Percentiles rank a stretch among this genome's conserved stretches.
phyloP scores from a whole-genome alignment of 2,888 invertebrate genomes.

The Prosapia bicincta region DNA sequence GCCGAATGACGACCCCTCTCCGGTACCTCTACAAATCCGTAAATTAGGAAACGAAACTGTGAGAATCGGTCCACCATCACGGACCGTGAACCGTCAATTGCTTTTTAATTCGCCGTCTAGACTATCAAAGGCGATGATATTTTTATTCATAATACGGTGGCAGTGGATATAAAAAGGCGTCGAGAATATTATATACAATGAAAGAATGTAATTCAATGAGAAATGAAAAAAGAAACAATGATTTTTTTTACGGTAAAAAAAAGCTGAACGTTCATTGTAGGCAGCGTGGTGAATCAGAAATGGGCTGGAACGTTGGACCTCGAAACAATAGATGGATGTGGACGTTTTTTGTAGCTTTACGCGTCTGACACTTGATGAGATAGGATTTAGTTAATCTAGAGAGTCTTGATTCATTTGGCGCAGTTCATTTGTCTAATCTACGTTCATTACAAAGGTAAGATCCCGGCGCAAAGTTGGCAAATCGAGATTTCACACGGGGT shows the following conservation, averaged over 20 bases:
- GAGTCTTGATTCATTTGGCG: not conserved
- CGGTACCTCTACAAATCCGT: not conserved
- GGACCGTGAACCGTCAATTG: not conserved
- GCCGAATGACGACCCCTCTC: too few relatives aligned
- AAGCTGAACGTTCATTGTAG: constrained; percentile 23
- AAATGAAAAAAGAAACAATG: constrained; percentile 5
- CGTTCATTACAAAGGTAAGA: too few relatives aligned
- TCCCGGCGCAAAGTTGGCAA: too few relatives aligned
- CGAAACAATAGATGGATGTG: not conserved
- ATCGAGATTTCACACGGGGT: too few relatives aligned
- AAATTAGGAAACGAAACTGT: not conserved
- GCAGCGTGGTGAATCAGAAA: constrained; percentile 25
- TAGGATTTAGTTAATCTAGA: not conserved
- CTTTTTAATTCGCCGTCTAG: not conserved
- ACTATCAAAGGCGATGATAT: not conserved
- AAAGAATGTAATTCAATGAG: not conserved
- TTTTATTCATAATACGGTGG: not conserved
- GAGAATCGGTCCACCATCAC: not conserved
- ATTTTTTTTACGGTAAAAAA: constrained; percentile 19
- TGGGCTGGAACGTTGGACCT: constrained; percentile 12
- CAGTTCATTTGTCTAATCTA: not conserved
- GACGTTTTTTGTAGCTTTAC: constrained; percentile 1
- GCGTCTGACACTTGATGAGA: not conserved
- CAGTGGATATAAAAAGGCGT: not conserved
- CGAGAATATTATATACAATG: not conserved